Base-by-base conservation (phyloP, 2,888 invertebrate genomes). In the Tridacna gigas region DNA sequence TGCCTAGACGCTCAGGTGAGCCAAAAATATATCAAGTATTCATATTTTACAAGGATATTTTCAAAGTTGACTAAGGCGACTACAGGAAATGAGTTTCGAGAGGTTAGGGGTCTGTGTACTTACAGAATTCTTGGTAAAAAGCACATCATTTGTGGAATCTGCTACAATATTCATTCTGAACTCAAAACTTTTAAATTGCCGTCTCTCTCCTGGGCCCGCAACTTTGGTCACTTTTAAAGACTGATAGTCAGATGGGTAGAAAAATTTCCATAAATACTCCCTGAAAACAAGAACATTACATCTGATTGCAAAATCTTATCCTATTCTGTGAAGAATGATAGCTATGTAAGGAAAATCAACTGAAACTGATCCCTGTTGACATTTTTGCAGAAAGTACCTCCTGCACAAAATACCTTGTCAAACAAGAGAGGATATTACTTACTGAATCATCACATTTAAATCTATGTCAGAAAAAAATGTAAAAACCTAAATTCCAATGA, bases 191-290 rank as follows among this genome's bases (percentile, higher is more conserved):
- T 98, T 97, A 95, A 97, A 98, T 93, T 97, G 97, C 86, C 99
- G 96, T 93, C 97, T 96, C 91, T 98, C 98, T 0, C 99, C 99
- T 0, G 98, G 97, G 93, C 97, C 96, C 0, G 98, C 97, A 67
- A 97, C 96, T 82, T 97, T 96, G 0, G 98, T 98, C 0, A 97
- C 93, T 92, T 95, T 90, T 86, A 94, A 86, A 0, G 92, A 90
- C 84, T 95, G 94, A 89, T 95, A 95, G 87, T 95, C 93, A 22
- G 93, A 88, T 20, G 95, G 99, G 94, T 97, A 99, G 95, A 99
- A 99, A 95, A 99, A 98, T 95, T 97, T 98, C 95, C 98, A 99
- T 51, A 99, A 96, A 95, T 98, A 97, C 94, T 99, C 99, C 87
- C 67, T 67, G 67, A 45, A 67, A 13, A 37, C 37, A 37, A 37